These are phyloP conservation scores for Melanaphis sacchari DNA, from an alignment of 1,140 invertebrate genomes.

Conservation along the genomic window DNA sequence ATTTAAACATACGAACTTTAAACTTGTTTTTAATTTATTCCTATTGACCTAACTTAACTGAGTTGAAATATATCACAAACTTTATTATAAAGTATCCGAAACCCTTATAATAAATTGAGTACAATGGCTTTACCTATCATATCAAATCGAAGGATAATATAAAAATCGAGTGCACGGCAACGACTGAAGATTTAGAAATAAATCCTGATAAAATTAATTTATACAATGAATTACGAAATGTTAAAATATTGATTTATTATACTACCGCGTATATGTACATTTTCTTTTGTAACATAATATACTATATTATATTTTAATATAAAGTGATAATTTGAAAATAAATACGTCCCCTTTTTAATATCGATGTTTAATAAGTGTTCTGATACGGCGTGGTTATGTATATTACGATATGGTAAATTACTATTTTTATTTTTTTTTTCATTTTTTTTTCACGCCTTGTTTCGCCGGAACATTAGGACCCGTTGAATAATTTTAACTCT, in stretches of 20 bases:
- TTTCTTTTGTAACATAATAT: background rate
- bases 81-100: background rate
- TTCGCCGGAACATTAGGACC: slow-evolving; percentile 3
- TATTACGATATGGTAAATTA: background rate
- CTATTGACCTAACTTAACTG: too few species aligned
- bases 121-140: background rate
- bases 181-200: background rate
- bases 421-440: background rate
- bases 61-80: background rate
- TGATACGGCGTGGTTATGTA: background rate
- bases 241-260: background rate
- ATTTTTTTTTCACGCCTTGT: slow-evolving; percentile 27
- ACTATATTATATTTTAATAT: background rate
- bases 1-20: too few species aligned
- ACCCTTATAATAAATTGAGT: background rate
- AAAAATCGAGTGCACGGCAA: background rate
- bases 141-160: background rate
- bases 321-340: background rate
- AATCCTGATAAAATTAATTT: background rate
- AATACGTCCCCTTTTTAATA: background rate
- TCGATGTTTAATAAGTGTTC: background rate
- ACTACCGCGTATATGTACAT: background rate
- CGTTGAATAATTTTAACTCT: slow-evolving; percentile 34
- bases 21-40: too few species aligned
- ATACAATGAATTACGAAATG: background rate